Conservation (phyloP, 2,888 invertebrate genomes). For the Drosophila demipolita region DNA sequence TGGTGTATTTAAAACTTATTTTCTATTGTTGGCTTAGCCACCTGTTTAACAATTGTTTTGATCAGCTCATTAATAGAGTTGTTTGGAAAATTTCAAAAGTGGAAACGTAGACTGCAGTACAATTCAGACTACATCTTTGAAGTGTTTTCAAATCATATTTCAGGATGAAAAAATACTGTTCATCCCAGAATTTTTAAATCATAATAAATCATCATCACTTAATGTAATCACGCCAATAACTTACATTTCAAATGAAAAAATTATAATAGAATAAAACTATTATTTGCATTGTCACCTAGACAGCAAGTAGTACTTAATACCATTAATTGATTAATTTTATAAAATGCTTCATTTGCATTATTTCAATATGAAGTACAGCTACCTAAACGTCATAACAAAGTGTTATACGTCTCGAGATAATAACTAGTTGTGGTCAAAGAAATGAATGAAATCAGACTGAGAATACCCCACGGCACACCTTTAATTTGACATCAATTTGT, state of each 20-base stretch:
- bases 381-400: background rate
- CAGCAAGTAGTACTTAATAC: slow-evolving; percentile 14
- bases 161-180: slow-evolving; percentile 69
- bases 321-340: background rate
- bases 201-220: background rate
- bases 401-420: background rate
- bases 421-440: background rate
- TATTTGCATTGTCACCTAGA: background rate
- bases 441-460: background rate
- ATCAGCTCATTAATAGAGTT: slow-evolving; percentile 68
- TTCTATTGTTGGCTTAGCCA: slow-evolving; percentile 11
- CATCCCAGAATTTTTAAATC: slow-evolving; percentile 61
- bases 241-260: background rate
- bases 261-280: background rate
- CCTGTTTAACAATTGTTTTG: slow-evolving; percentile 46
- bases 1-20: background rate
- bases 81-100: slow-evolving; percentile 47
- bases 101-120: slow-evolving; percentile 55
- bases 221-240: background rate
- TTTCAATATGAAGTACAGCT: slow-evolving; percentile 27
- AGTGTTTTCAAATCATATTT: slow-evolving; percentile 59
- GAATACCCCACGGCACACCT: background rate
- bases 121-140: slow-evolving; percentile 52
- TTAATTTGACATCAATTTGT: background rate
- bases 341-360: background rate